Percentiles rank a stretch among this genome's conserved stretches.
These are phyloP conservation scores for Apodemus agrarius DNA, from an alignment of 2,797 vertebrate species.

Conservation along the genomic window DNA sequence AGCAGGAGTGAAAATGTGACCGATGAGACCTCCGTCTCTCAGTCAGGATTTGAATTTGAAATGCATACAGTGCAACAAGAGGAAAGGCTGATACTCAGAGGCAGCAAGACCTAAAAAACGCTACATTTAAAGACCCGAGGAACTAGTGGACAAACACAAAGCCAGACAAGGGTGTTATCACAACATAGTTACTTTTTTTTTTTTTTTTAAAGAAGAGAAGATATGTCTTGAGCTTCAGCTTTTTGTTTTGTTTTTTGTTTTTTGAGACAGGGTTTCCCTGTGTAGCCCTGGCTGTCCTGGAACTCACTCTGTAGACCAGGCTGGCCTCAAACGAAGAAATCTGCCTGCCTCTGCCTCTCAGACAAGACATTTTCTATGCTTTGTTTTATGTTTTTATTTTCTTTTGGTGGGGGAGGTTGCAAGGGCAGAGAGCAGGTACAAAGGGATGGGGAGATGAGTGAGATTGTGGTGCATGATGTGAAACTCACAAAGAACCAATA, in stretches of 20 bases:
- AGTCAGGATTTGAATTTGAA: neutral
- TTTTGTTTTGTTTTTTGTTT: neutral
- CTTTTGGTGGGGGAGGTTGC: no score
- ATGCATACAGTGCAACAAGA: conserved; percentile 74
- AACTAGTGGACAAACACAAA: conserved; percentile 74
- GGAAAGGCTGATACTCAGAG: conserved; percentile 67
- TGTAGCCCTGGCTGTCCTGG: no score
- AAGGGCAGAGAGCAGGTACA: no score
- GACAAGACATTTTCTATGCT: no score
- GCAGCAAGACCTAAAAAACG: conserved; percentile 65
- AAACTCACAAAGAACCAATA: no score
- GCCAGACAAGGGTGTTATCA: conserved; percentile 59
- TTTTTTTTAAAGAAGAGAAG: conserved; percentile 58
- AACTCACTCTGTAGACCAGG: no score
- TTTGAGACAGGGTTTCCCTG: no score
- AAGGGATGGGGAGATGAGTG: no score
- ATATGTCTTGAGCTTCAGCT: conserved; percentile 76
- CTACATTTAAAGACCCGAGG: conserved; percentile 68
- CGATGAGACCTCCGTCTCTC: neutral
- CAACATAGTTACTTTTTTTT: conserved; percentile 69
- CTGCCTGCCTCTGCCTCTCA: no score
- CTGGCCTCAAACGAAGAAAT: no score
- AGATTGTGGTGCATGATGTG: no score
- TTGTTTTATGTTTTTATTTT: no score
- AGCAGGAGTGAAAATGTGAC: neutral